These are phyloP conservation scores for Cygnus buccinator DNA, from an alignment of 2,113 vertebrate genomes.

Conservation along the genomic window DNA sequence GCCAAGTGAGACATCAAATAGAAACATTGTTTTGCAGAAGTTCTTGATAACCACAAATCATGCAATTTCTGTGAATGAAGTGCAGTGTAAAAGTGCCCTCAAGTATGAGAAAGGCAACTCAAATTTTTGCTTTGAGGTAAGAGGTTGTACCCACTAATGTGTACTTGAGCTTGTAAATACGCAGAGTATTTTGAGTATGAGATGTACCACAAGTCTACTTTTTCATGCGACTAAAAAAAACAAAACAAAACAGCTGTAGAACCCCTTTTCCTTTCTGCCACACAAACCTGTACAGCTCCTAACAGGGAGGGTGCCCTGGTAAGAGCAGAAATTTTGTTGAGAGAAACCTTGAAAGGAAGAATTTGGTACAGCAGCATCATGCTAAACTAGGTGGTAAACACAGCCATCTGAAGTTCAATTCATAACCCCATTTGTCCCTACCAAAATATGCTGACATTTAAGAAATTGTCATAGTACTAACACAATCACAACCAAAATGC, in stretches of 20 bases:
- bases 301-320: background rate
- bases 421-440: background rate
- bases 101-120: background rate
- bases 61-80: background rate
- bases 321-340: background rate
- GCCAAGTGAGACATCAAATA: background rate
- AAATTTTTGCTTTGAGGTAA: background rate
- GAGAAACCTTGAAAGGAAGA: background rate
- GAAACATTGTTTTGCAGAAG: background rate
- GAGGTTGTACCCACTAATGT: no score
- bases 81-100: background rate
- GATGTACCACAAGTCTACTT: background rate
- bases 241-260: background rate
- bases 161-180: background rate
- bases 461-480: background rate
- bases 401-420: background rate
- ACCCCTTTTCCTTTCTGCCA: background rate
- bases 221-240: background rate
- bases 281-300: background rate
- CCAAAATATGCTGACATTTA: background rate
- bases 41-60: background rate
- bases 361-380: background rate
- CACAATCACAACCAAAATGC: background rate
- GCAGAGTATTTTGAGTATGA: background rate
- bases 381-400: background rate